Evolutionary conservation across 1,140 invertebrate species (phyloP), one percentile per base, ranked within the genome.

Genomic region (Pachyrhynchus sulphureomaculatus): DNA sequence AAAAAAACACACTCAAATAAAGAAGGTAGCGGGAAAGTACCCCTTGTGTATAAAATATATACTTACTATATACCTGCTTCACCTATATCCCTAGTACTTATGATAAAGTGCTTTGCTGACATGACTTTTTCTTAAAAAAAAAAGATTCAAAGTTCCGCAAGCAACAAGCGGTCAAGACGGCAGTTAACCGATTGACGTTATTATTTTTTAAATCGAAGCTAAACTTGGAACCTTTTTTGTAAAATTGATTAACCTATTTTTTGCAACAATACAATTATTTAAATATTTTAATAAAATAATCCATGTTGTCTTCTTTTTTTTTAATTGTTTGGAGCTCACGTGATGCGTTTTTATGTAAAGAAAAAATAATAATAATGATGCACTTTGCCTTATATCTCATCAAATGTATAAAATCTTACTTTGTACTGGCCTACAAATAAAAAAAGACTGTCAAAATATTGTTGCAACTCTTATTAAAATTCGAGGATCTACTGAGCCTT

Each of bases 371-470:
- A 44, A 20, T 20, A 44, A 20, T 21, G 39, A 18, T 4, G 12
- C 4, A 42, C 39, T 42, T 42, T 20, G 18, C 39, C 18, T 20
- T 21, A 8, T 1, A 18, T 44, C 20, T 15, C 41, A 23, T 44
- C 20, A 23, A 44, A 44, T 21, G 41, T 20, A 44, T 21, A 44
- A 44, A 44, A 21, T 44, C 21, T 18, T 44, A 44, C 41, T 44
- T 44, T 44, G 41, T 23, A 5, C 15, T 15, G 5, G 13, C 13
- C 41, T 44, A 44, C 18, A 44, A 44, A 44, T 18, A 10, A 17
- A 21, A 20, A 42, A 8, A 44, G 21, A 21, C 15, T 18, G 20
- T 13, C 4, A n/a, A 39, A 15, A 39, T n/a, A 39, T n/a, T 39
- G 4, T 39, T 15, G 36, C 15, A 12, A 33, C 29, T n/a, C n/a